Conservation (phyloP, 2,797 vertebrate genomes). For the Phylloscopus collybita region DNA sequence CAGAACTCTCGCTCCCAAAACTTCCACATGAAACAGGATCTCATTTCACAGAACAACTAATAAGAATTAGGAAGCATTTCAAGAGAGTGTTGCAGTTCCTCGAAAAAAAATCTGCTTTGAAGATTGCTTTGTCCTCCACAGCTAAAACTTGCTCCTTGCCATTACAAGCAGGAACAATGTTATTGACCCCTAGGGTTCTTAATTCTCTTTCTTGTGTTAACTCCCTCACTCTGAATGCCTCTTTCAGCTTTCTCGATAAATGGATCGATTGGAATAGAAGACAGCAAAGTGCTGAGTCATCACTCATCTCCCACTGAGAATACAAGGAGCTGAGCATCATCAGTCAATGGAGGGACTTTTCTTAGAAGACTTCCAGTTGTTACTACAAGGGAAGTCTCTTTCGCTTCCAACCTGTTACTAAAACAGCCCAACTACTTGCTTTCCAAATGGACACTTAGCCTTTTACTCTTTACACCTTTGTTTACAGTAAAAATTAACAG, state of each 20-base stretch:
- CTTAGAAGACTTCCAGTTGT: neutral
- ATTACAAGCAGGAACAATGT: neutral
- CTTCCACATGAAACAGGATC: neutral
- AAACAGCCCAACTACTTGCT: neutral
- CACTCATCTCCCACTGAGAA: neutral
- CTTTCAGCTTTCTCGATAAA: neutral
- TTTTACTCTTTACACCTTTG: neutral
- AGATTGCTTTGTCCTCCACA: neutral
- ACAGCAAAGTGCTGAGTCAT: neutral
- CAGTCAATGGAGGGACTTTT: neutral
- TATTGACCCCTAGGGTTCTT: neutral
- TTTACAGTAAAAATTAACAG: neutral
- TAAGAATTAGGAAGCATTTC: neutral
- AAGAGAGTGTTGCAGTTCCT: neutral
- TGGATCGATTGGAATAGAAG: neutral
- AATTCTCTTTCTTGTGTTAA: neutral
- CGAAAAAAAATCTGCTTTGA: neutral
- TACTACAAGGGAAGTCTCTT: neutral
- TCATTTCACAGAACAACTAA: neutral
- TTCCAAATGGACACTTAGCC: neutral
- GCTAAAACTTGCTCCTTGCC: neutral
- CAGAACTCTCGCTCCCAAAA: neutral
- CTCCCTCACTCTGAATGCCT: neutral
- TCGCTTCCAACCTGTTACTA: neutral
- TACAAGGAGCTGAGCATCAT: neutral